Conservation (phyloP, 1,140 invertebrate species). For the Condylostylus longicornis region DNA sequence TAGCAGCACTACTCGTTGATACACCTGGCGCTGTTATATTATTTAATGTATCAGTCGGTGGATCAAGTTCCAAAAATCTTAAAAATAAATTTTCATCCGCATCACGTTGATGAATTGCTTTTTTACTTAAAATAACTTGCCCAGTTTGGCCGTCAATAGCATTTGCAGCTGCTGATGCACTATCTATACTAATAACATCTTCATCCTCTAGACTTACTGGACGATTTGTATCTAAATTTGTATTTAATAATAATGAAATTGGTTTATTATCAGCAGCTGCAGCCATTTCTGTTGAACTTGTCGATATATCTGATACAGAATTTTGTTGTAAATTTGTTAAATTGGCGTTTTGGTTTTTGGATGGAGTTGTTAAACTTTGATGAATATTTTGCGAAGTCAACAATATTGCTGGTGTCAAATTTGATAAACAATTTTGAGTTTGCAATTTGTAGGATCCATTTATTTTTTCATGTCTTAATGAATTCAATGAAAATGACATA, state of each 20-base stretch:
- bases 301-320: neutral
- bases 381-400: neutral
- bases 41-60: conserved; percentile 40
- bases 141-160: neutral
- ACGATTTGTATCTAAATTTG: neutral
- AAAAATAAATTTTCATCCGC: conserved; percentile 61
- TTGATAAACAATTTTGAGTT: conserved; percentile 25
- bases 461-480: conserved; percentile 42
- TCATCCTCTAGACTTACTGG: neutral
- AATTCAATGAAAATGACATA: conserved; percentile 55
- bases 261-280: too few species aligned
- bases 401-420: conserved; percentile 7
- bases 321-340: neutral
- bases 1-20: conserved; percentile 8
- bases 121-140: conserved; percentile 31
- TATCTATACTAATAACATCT: conserved; percentile 4
- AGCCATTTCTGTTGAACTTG: conserved; percentile 1
- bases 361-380: neutral
- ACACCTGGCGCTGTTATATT: conserved; percentile 32
- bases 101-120: conserved; percentile 43
- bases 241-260: neutral
- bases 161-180: neutral
- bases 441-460: conserved; percentile 40
- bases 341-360: neutral
- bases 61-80: conserved; percentile 63